Conservation (phyloP, 2,113 vertebrate genomes). For the Gymnarchus niloticus region DNA sequence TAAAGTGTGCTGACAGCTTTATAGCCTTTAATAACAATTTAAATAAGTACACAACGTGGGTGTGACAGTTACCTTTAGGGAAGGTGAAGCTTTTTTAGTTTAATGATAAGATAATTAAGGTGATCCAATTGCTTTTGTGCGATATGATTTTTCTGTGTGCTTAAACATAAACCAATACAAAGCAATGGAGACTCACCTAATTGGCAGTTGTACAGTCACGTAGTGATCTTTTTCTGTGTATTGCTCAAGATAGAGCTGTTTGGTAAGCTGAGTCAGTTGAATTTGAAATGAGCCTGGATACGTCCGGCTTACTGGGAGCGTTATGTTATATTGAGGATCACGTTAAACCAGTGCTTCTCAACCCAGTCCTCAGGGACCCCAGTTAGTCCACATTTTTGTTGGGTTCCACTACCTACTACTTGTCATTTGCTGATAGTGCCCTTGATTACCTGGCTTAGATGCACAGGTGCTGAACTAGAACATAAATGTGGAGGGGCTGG, state of each 20-base stretch:
- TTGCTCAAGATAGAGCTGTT: background rate
- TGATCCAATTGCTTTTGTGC: background rate
- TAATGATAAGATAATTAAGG: slow-evolving; percentile 19
- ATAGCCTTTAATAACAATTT: slow-evolving; percentile 34
- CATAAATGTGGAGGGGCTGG: no score
- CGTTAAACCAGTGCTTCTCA: no score
- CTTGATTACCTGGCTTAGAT: no score
- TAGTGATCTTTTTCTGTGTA: background rate
- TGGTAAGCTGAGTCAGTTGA: background rate
- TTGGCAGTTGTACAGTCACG: background rate
- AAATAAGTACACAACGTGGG: slow-evolving; percentile 32
- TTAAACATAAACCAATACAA: background rate
- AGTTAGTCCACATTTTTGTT: no score
- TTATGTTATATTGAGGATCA: background rate
- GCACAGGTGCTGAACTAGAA: no score
- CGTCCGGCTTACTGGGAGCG: background rate
- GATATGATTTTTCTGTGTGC: background rate
- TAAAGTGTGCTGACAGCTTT: slow-evolving; percentile 49
- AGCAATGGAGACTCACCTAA: background rate
- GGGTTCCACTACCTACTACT: no score
- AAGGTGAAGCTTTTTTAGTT: background rate
- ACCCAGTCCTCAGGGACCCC: no score
- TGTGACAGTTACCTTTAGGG: slow-evolving; percentile 21
- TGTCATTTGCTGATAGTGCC: no score
- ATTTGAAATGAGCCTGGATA: background rate